Percentiles rank a stretch among this genome's conserved stretches.
Evolutionary conservation across 2,888 invertebrate species (phyloP).

Genomic region (Lamellibrachia columna): DNA sequence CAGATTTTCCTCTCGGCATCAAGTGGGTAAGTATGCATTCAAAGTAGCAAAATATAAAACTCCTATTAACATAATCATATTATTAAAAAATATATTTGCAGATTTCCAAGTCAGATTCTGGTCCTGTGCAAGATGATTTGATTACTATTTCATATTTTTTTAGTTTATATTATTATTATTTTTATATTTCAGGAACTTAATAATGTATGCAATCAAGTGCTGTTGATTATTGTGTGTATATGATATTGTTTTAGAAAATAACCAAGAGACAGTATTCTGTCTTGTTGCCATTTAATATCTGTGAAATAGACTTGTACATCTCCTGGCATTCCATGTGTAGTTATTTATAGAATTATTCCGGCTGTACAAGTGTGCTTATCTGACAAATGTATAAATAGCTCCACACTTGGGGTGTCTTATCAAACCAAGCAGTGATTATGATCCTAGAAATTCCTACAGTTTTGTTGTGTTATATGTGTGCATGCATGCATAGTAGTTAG

Average conservation of each 20-base stretch:
- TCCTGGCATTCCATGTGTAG: not conserved
- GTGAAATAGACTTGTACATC: not conserved
- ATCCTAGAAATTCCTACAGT: not conserved
- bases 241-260: not conserved
- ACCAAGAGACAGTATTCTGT: not conserved
- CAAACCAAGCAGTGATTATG: not conserved
- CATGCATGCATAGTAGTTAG: not conserved
- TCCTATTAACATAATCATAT: too few relatives aligned
- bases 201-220: not conserved
- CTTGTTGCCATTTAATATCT: not conserved
- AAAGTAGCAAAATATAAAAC: not conserved
- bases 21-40: slow-evolving; percentile 60
- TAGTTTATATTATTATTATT: not conserved
- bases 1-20: slow-evolving; percentile 64
- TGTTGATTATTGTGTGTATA: not conserved
- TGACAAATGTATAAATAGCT: not conserved
- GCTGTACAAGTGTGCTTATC: not conserved
- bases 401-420: not conserved
- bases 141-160: not conserved
- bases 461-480: not conserved
- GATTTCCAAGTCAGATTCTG: too few relatives aligned
- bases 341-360: not conserved
- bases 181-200: not conserved
- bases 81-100: too few relatives aligned
- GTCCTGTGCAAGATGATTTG: not conserved